A percentile compares a stretch with the other conserved stretches of the same genome.
Evolutionary conservation across 1,140 invertebrate species (phyloP).

Genomic region (Prorops nasuta): DNA sequence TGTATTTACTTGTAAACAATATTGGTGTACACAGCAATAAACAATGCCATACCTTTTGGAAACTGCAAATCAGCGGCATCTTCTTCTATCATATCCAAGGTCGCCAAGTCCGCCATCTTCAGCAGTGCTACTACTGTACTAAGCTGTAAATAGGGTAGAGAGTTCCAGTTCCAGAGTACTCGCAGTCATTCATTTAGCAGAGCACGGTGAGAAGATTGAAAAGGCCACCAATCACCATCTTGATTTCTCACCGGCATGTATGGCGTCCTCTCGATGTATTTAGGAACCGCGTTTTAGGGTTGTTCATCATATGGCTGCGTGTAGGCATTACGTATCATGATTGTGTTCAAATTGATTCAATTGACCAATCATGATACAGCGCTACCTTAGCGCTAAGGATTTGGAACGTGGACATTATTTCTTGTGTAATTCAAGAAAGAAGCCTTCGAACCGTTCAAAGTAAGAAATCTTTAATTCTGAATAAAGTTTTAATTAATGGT

Average conservation of each 20-base stretch:
- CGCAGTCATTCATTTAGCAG: background rate
- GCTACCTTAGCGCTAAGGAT: too few species aligned
- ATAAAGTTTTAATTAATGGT: too few species aligned
- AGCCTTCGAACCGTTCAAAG: too few species aligned
- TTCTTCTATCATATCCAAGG: constrained; percentile 72
- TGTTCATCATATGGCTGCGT: background rate
- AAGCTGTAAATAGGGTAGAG: background rate
- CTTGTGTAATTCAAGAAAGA: too few species aligned
- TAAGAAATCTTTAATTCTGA: too few species aligned
- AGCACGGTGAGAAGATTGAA: constrained; percentile 25
- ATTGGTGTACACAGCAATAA: too few species aligned
- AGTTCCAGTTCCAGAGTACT: background rate
- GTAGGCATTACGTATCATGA: background rate
- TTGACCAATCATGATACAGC: too few species aligned
- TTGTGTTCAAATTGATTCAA: too few species aligned
- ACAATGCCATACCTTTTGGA: constrained; percentile 85
- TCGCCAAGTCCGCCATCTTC: constrained; percentile 43
- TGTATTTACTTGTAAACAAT: too few species aligned
- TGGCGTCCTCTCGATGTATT: too few species aligned
- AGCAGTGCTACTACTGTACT: background rate
- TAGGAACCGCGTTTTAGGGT: background rate
- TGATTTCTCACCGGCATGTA: too few species aligned
- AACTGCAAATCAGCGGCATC: constrained; percentile 83
- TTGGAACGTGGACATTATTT: background rate
- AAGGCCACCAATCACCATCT: constrained; percentile 5